Evolutionary conservation across 2,113 vertebrate species (phyloP).

Genomic region (Ophthalmolycus amberensis): DNA sequence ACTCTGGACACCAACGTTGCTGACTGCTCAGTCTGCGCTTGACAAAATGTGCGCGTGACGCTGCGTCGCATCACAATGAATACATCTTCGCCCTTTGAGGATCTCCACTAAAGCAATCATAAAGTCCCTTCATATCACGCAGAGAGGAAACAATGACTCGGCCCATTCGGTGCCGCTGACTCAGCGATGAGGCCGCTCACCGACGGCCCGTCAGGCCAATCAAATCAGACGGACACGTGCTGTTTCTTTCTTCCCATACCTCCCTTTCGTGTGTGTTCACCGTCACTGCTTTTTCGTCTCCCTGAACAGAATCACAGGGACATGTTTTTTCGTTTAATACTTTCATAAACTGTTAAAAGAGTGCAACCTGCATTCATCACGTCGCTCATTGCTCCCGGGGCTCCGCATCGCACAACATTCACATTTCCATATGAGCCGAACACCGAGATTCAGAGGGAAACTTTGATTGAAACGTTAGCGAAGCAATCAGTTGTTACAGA

Average conservation of each 20-base stretch:
- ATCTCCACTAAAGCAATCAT: conserved; percentile 18
- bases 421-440: conserved; percentile 21
- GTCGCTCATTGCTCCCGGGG: not conserved
- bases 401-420: conserved; percentile 35
- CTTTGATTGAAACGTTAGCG: conserved; percentile 52
- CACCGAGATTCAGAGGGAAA: conserved; percentile 14
- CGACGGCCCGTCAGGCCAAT: not conserved
- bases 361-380: not conserved
- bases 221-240: not conserved
- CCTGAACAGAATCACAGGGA: not conserved
- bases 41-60: not conserved
- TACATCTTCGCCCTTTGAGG: conserved; percentile 10
- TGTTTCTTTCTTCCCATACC: not conserved
- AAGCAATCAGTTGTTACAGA: conserved; percentile 41
- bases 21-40: conserved; percentile 18
- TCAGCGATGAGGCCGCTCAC: conserved; percentile 8
- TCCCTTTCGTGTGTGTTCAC: not conserved
- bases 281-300: not conserved
- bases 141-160: conserved; percentile 4
- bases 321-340: not conserved
- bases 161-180: not conserved
- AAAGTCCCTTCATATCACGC: conserved; percentile 3
- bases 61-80: not conserved
- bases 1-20: not conserved
- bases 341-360: not conserved